Percentiles rank a stretch among this genome's conserved stretches.
phyloP scores from a whole-genome alignment of 2,797 vertebrate genomes.

The Allenopithecus nigroviridis region DNA sequence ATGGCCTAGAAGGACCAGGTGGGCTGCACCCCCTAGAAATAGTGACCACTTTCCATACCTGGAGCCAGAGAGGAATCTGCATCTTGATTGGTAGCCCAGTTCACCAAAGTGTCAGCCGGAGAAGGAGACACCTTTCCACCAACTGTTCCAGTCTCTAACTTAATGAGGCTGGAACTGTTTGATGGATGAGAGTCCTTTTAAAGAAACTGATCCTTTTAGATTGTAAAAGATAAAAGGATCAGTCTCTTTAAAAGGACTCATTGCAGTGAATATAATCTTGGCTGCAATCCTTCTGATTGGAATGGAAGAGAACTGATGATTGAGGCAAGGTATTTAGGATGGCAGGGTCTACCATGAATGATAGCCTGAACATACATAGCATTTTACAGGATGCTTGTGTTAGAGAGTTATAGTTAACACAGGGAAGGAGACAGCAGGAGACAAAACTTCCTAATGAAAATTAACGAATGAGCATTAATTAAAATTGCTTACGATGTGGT shows the following conservation, averaged over 20 bases:
- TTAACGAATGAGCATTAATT: slow-evolving; percentile 14
- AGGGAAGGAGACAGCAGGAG: neutral
- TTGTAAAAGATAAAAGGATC: no score
- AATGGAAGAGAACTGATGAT: neutral
- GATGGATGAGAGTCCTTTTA: neutral
- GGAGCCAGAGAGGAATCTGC: neutral
- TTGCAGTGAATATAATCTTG: neutral
- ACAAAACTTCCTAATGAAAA: neutral
- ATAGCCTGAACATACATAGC: neutral
- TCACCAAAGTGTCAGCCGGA: neutral
- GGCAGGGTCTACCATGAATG: neutral
- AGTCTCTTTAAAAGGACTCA: no score
- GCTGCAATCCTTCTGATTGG: neutral
- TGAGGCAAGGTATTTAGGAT: neutral
- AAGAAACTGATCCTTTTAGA: neutral
- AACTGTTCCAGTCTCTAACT: neutral
- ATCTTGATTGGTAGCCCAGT: neutral
- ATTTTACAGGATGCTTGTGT: neutral
- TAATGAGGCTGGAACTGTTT: neutral
- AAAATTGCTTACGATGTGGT: neutral
- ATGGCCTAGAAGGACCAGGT: neutral
- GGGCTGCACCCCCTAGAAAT: neutral
- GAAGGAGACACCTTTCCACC: neutral
- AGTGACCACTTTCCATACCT: neutral
- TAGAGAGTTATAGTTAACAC: neutral